These are phyloP conservation scores for Hippoglossus stenolepis DNA, from an alignment of 2,113 vertebrate genomes.

Conservation along the genomic window DNA sequence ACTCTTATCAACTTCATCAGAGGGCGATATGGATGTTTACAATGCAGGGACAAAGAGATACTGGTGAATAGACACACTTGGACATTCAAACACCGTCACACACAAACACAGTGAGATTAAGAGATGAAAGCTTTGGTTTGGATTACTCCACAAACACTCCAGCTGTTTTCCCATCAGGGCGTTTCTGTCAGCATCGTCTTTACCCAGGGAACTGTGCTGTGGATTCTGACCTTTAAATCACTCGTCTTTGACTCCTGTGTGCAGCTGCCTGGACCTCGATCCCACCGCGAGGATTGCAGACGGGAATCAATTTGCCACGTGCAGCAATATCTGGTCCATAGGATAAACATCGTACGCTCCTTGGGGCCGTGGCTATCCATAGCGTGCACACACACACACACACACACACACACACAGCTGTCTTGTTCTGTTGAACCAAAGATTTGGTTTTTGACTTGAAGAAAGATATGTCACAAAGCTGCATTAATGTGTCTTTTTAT, in stretches of 20 bases:
- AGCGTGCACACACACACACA: not conserved
- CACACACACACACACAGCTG: too few relatives aligned
- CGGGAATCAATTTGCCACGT: conserved; percentile 68
- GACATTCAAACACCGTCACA: not conserved
- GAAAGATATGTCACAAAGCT: too few relatives aligned
- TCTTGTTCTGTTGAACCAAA: too few relatives aligned
- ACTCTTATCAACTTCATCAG: conserved; percentile 2
- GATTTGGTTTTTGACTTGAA: too few relatives aligned
- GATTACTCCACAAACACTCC: conserved; percentile 54
- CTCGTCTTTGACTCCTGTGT: conserved; percentile 58
- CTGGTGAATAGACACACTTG: not conserved
- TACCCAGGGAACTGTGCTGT: conserved; percentile 55
- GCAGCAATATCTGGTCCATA: conserved; percentile 45
- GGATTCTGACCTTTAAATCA: conserved; percentile 75
- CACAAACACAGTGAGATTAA: conserved; percentile 46
- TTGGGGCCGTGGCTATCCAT: not conserved
- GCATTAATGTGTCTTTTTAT: too few relatives aligned
- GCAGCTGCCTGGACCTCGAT: conserved; percentile 47
- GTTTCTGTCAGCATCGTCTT: conserved; percentile 63
- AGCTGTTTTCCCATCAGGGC: conserved; percentile 60
- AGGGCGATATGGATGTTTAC: conserved; percentile 18
- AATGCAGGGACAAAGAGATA: conserved; percentile 11
- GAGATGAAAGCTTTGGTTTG: conserved; percentile 62
- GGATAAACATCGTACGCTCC: conserved; percentile 47
- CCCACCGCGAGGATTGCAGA: conserved; percentile 54